A percentile compares a stretch with the other conserved stretches of the same genome.
phyloP scores from a whole-genome alignment of 2,888 invertebrate genomes.

The Drosophila trichaetosa region DNA sequence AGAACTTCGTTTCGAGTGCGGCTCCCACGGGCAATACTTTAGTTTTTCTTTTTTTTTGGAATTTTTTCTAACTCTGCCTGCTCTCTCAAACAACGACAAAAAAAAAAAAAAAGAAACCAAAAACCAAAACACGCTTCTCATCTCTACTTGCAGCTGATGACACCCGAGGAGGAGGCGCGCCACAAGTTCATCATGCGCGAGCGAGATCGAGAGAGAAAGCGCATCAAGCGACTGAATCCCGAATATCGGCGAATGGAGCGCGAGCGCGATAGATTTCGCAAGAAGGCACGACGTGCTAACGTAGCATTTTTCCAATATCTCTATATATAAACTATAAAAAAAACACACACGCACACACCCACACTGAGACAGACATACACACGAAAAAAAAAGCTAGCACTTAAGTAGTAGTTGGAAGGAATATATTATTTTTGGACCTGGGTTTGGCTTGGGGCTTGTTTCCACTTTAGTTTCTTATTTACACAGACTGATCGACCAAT shows the following conservation, averaged over 20 bases:
- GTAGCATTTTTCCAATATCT: conserved; percentile 77
- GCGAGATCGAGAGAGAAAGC: conserved; percentile 79
- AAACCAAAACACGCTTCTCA: conserved; percentile 61
- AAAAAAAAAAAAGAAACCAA: conserved; percentile 25
- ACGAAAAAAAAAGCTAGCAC: conserved; percentile 9
- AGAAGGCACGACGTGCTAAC: conserved; percentile 81
- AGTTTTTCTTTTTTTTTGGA: conserved; percentile 27
- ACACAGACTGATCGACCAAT: conserved; percentile 37
- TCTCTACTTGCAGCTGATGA: conserved; percentile 81
- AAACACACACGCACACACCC: conserved; percentile 25
- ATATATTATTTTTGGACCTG: conserved; percentile 8
- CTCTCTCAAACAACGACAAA: conserved; percentile 4
- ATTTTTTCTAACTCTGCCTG: conserved; percentile 10
- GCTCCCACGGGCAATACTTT: conserved; percentile 2
- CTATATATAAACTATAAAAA: conserved; percentile 56
- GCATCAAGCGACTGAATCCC: conserved; percentile 79
- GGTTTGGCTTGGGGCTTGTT: conserved; percentile 8
- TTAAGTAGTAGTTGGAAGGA: conserved; percentile 25
- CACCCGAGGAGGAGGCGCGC: conserved; percentile 79
- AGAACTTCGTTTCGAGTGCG: conserved; percentile 19
- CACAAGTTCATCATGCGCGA: conserved; percentile 81
- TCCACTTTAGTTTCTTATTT: conserved; percentile 1
- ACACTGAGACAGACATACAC: conserved; percentile 5
- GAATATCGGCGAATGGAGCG: conserved; percentile 80
- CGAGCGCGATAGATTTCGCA: conserved; percentile 80